Percentiles rank a stretch among this genome's conserved stretches.
phyloP scores from a whole-genome alignment of 2,888 invertebrate species.

The Chymomyza caudatula region DNA sequence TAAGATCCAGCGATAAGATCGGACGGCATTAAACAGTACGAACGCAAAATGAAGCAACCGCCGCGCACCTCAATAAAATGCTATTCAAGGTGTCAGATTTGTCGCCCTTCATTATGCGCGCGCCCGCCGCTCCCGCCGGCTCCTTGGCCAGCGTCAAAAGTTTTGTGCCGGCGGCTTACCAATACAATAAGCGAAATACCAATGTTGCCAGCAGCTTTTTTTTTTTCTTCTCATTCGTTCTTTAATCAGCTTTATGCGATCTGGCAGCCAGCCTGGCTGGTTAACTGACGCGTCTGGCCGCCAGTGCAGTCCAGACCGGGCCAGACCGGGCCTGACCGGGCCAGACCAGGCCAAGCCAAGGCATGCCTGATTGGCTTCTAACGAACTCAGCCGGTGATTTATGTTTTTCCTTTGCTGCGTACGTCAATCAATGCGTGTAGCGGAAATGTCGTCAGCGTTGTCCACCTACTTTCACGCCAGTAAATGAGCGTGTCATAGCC shows the following conservation, averaged over 20 bases:
- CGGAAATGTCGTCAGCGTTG: slow-evolving; percentile 45
- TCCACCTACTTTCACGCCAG: slow-evolving; percentile 70
- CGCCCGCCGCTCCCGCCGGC: neutral
- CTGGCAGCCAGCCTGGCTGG: slow-evolving; percentile 34
- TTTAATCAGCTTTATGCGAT: slow-evolving; percentile 61
- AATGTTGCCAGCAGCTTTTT: slow-evolving; percentile 16
- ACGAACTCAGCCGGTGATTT: slow-evolving; percentile 6
- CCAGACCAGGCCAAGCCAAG: neutral
- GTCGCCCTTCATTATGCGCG: slow-evolving; percentile 77
- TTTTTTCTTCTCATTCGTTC: slow-evolving; percentile 14
- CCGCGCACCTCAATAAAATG: slow-evolving; percentile 70
- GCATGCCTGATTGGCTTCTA: neutral
- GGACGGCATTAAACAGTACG: slow-evolving; percentile 38
- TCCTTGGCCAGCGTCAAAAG: neutral
- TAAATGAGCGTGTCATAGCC: slow-evolving; percentile 34
- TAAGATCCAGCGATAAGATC: slow-evolving; percentile 77
- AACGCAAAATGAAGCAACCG: slow-evolving; percentile 14
- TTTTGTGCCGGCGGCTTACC: slow-evolving; percentile 10
- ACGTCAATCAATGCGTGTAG: slow-evolving; percentile 12
- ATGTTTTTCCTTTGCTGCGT: neutral
- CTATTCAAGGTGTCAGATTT: slow-evolving; percentile 78
- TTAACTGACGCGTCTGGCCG: slow-evolving; percentile 35
- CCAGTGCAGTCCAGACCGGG: neutral
- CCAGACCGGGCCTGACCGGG: too few relatives aligned
- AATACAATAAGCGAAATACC: slow-evolving; percentile 68